Evolutionary conservation across 2,797 vertebrate species (phyloP).

Genomic region (Micropoecilia bifurca): DNA sequence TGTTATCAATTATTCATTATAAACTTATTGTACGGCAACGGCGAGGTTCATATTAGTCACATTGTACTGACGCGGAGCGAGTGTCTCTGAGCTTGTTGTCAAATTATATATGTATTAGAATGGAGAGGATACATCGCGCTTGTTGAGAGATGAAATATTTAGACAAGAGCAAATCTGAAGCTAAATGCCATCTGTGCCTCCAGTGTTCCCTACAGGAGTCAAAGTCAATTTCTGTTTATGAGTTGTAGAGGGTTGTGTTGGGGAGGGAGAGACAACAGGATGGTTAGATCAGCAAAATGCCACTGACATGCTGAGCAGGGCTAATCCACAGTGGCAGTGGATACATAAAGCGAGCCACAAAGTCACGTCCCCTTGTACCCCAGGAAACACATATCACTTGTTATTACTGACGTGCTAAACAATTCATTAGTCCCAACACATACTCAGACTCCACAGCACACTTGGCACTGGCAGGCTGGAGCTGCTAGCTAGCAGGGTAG

Average conservation of each 20-base stretch:
- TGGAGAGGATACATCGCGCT: constrained; percentile 73
- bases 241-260: constrained; percentile 70
- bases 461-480: constrained; percentile 42
- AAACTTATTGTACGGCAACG: constrained; percentile 61
- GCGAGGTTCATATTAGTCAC: constrained; percentile 65
- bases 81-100: constrained; percentile 68
- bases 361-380: constrained; percentile 64
- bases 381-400: constrained; percentile 70
- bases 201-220: constrained; percentile 75
- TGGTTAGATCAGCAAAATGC: constrained; percentile 72
- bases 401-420: constrained; percentile 67
- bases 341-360: constrained; percentile 62
- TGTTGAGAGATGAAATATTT: constrained; percentile 80
- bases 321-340: constrained; percentile 73
- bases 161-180: constrained; percentile 74
- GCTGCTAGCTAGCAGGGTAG: constrained; percentile 14
- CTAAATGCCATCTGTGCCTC: constrained; percentile 78
- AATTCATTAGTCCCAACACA: constrained; percentile 63
- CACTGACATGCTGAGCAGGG: constrained; percentile 67
- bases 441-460: constrained; percentile 51
- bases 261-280: constrained; percentile 65
- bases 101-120: constrained; percentile 76
- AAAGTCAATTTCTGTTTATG: constrained; percentile 78
- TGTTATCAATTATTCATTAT: constrained; percentile 71
- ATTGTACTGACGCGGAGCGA: constrained; percentile 64